Conservation (phyloP, 2,888 invertebrate genomes). For the Merodon equestris region DNA sequence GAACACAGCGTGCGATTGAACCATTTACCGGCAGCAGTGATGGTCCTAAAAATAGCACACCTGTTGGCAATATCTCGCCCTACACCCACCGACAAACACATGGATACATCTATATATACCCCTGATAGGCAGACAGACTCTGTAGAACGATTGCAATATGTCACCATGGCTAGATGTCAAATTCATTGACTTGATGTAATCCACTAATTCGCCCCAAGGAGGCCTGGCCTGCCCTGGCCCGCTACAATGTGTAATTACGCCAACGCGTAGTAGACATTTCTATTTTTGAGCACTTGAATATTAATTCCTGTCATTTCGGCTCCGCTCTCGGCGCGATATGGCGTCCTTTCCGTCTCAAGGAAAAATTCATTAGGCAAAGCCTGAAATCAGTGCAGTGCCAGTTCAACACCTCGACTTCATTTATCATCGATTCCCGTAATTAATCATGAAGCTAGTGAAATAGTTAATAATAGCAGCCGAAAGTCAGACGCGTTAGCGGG, state of each 20-base stretch:
- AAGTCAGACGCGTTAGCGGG: slow-evolving; percentile 11
- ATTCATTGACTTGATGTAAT: slow-evolving; percentile 66
- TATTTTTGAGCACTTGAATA: slow-evolving; percentile 67
- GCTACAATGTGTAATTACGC: slow-evolving; percentile 48
- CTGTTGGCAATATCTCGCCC: slow-evolving; percentile 57
- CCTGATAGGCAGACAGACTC: too few relatives aligned
- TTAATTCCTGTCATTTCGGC: slow-evolving; percentile 68
- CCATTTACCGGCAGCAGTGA: slow-evolving; percentile 9
- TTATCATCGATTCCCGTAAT: slow-evolving; percentile 63
- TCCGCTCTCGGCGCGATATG: slow-evolving; percentile 29
- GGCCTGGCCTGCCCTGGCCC: too few relatives aligned
- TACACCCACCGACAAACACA: slow-evolving; percentile 10
- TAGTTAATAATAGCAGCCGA: slow-evolving; percentile 44
- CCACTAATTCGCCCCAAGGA: slow-evolving; percentile 45
- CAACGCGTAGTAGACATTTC: slow-evolving; percentile 23
- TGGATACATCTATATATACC: slow-evolving; percentile 39
- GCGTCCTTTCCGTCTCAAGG: not conserved
- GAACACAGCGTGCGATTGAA: slow-evolving; percentile 30
- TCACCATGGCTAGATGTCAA: slow-evolving; percentile 65
- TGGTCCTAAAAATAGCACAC: slow-evolving; percentile 58
- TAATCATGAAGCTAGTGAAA: slow-evolving; percentile 55
- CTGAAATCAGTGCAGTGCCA: slow-evolving; percentile 63
- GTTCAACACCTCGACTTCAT: slow-evolving; percentile 66
- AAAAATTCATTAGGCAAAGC: slow-evolving; percentile 61
- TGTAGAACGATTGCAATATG: slow-evolving; percentile 56